Percentiles rank a stretch among this genome's conserved stretches.
These are phyloP conservation scores for Pseudochirops cupreus DNA, from an alignment of 2,797 vertebrate species.

Conservation along the genomic window DNA sequence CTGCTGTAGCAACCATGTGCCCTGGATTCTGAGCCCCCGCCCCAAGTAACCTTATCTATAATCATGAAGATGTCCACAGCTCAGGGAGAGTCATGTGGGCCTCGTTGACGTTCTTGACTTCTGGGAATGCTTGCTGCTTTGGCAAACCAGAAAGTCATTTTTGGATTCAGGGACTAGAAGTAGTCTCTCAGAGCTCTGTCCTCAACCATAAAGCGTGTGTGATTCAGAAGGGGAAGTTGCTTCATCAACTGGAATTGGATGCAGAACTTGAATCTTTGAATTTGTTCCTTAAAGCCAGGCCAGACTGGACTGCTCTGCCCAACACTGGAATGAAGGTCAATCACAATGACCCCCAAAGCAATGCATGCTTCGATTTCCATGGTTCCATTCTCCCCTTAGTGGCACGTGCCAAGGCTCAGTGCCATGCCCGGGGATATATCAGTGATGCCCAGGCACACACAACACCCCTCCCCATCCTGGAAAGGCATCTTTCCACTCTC, in stretches of 20 bases:
- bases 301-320: background rate
- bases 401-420: background rate
- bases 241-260: background rate
- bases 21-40: conserved; percentile 50
- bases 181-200: conserved; percentile 74
- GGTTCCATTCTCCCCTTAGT: background rate
- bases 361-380: background rate
- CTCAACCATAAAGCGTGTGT: conserved; percentile 73
- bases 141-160: conserved; percentile 65
- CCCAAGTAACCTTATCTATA: conserved; percentile 20
- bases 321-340: background rate
- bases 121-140: conserved; percentile 69
- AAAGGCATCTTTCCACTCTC: background rate
- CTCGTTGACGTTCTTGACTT: conserved; percentile 7
- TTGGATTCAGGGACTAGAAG: conserved; percentile 79
- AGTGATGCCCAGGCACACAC: background rate
- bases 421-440: background rate
- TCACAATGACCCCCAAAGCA: background rate
- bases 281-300: background rate
- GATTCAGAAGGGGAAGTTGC: conserved; percentile 66
- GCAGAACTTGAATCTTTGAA: background rate
- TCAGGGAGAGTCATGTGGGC: conserved; percentile 27
- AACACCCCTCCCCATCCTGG: background rate
- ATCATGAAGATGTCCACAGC: conserved; percentile 29
- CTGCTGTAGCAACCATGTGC: background rate